phyloP scores from a whole-genome alignment of 2,888 invertebrate species.

The Campopleginae sp. region DNA sequence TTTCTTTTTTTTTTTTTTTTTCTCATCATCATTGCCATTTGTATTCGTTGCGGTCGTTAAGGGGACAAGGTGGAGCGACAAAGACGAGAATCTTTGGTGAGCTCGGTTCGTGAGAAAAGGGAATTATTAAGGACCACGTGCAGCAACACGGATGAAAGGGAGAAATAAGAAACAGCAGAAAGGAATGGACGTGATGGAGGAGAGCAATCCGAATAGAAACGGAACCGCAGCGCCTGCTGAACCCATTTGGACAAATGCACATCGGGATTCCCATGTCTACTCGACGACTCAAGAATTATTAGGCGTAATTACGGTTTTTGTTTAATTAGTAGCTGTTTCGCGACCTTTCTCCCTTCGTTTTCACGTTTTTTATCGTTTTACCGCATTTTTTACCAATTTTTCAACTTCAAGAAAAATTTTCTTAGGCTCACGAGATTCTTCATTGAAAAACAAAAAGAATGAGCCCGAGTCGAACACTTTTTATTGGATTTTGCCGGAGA shows the following conservation, averaged over 20 bases:
- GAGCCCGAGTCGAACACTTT: too few relatives aligned
- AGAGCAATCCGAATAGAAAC: neutral
- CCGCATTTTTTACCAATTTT: too few relatives aligned
- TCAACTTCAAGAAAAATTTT: too few relatives aligned
- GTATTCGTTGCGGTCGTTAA: constrained; percentile 57
- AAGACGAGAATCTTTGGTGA: constrained; percentile 1
- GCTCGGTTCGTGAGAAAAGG: neutral
- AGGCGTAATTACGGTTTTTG: neutral
- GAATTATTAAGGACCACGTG: constrained; percentile 22
- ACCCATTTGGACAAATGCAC: constrained; percentile 8
- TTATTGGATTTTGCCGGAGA: too few relatives aligned
- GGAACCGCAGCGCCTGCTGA: constrained; percentile 11
- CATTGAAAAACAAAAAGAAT: too few relatives aligned
- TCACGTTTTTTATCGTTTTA: too few relatives aligned
- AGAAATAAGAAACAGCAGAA: neutral
- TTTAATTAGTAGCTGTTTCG: neutral
- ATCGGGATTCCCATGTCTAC: constrained; percentile 14
- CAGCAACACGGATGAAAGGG: neutral
- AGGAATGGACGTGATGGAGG: neutral
- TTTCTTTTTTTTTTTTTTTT: constrained; percentile 1
- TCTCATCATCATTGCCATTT: constrained; percentile 56
- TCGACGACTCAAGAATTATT: neutral
- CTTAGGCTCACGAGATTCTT: too few relatives aligned
- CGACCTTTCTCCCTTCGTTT: too few relatives aligned
- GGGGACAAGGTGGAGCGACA: constrained; percentile 9